Conservation (phyloP, 2,797 vertebrate genomes). For the Sandelia bainsii region DNA sequence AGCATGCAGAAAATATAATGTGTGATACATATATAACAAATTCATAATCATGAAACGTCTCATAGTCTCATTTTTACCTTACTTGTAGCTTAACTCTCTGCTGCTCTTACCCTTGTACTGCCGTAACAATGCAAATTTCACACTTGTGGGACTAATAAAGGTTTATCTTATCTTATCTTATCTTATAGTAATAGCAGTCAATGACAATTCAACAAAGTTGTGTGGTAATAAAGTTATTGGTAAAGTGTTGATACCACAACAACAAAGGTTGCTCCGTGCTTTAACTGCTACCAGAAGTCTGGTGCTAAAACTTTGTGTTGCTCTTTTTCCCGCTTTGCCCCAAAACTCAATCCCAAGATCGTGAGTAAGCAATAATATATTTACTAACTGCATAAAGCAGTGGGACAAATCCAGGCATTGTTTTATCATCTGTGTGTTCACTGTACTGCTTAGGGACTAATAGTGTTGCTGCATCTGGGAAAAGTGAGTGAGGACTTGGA, state of each 20-base stretch:
- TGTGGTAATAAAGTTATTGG: too few species aligned
- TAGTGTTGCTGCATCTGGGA: slow-evolving; percentile 31
- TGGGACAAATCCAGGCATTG: slow-evolving; percentile 57
- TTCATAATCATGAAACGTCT: neutral
- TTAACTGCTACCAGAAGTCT: slow-evolving; percentile 1
- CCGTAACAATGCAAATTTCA: too few species aligned
- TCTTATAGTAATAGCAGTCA: neutral
- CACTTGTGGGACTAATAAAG: too few species aligned
- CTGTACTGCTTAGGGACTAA: slow-evolving; percentile 41
- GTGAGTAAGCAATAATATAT: slow-evolving; percentile 55
- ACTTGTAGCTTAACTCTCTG: too few species aligned
- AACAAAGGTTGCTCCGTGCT: neutral
- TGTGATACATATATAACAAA: neutral
- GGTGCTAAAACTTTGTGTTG: slow-evolving; percentile 24
- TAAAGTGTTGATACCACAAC: too few species aligned
- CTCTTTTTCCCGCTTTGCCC: slow-evolving; percentile 18
- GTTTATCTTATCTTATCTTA: too few species aligned
- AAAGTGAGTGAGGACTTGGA: slow-evolving; percentile 32
- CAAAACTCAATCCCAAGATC: slow-evolving; percentile 44
- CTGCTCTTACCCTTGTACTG: too few species aligned
- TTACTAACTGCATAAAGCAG: slow-evolving; percentile 54
- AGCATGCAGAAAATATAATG: too few species aligned
- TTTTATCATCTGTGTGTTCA: slow-evolving; percentile 40
- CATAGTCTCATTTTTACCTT: too few species aligned
- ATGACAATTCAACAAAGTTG: too few species aligned